Evolutionary conservation across 1,140 invertebrate species (phyloP).

Genomic region (Mylabris phalerata): DNA sequence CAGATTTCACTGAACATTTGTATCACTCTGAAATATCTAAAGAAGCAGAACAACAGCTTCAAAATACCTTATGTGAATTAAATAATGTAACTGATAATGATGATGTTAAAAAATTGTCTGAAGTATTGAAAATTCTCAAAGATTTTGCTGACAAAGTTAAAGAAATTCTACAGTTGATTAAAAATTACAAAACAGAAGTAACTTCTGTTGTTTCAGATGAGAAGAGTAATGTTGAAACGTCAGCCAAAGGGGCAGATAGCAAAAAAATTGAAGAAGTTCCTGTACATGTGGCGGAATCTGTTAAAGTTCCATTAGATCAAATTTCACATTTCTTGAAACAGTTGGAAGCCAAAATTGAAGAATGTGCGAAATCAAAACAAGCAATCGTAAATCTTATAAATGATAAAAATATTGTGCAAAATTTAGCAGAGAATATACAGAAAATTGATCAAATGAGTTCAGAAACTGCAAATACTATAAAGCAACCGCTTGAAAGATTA

Average conservation of each 20-base stretch:
- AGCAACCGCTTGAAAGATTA: slow-evolving; percentile 9
- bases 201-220: no score
- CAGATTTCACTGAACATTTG: background rate
- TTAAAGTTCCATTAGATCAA: background rate
- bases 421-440: slow-evolving; percentile 19
- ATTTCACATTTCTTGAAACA: background rate
- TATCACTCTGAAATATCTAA: background rate
- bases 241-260: no score
- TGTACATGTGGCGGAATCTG: no score
- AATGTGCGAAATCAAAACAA: slow-evolving; percentile 13
- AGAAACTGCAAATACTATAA: slow-evolving; percentile 19
- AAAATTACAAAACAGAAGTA: no score
- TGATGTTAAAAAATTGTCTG: no score
- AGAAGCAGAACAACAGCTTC: slow-evolving; percentile 2
- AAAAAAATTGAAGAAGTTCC: no score
- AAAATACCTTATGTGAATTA: background rate
- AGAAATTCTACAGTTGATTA: no score
- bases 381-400: slow-evolving; percentile 18
- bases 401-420: slow-evolving; percentile 18
- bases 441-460: slow-evolving; percentile 14
- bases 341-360: slow-evolving; percentile 3
- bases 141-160: no score
- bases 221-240: no score
- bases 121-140: no score
- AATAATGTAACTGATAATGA: no score